Base-by-base conservation (phyloP, 1,140 invertebrate species). In the Sesamia nonagrioides region DNA sequence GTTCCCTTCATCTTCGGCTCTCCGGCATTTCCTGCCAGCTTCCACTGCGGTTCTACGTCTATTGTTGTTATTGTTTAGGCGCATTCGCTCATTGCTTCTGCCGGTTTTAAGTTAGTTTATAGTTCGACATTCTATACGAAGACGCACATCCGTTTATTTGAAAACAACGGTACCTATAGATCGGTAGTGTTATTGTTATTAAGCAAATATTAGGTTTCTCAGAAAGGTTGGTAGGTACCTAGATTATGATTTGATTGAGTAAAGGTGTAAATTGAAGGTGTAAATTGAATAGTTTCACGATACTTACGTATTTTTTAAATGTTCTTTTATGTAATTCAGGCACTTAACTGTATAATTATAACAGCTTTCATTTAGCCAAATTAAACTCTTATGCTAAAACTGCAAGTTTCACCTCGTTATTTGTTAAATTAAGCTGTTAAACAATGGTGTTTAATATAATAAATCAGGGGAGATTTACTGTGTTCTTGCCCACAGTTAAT, bases 21-120 rank as follows among this genome's bases (percentile, higher is more conserved):
- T 85, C 85, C 78, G 89, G 91, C 84, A 90, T 93, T 93, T 93
- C 92, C 92, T 91, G 88, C 77, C 52, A 18, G 17, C 35, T 66
- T 66, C 60, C 60, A 54, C 60, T 37, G 37, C 63, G 73, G 66
- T 68, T 82, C 82, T 83, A 79, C 58, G 50, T 80, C 84, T 73
- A 87, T 91, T 92, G 88, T 90, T 89, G 86, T 86, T 88, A 86
- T 88, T 86, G 84, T 89, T 79, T 84, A 74, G 52, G 21, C 77
- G 81, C 77, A 77, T 74, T 66, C 75, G 76, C 75, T 74, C 71
- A 72, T 37, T 82, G 66, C 56, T 77, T 42, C 61, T 82, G 69
- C 45, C 78, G 63, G 37, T 82, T 80, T 58, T 58, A 18, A 40
- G n/a, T 58, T 73, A 83, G 85, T 87, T 86, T 89, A 84, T 75